A percentile compares a stretch with the other conserved stretches of the same genome.
phyloP scores from a whole-genome alignment of 23 tunicate genomes.

The Trididemnum nubilum region DNA sequence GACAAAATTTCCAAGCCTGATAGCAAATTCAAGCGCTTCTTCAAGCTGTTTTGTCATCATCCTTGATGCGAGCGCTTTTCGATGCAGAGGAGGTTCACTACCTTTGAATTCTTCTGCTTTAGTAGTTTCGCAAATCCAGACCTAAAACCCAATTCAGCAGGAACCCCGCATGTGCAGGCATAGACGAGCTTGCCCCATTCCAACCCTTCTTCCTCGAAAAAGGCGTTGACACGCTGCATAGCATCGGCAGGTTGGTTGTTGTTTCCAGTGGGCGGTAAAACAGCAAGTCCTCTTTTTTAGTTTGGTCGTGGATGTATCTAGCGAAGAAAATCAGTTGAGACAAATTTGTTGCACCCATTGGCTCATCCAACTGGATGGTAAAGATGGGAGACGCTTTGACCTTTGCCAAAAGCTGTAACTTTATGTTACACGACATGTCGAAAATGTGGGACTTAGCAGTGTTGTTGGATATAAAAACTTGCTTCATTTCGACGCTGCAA shows the following conservation, averaged over 20 bases:
- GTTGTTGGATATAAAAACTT: slow-evolving; percentile 41
- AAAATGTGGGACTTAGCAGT: slow-evolving; percentile 31
- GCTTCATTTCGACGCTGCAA: slow-evolving; percentile 11
- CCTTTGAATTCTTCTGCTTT: slow-evolving; percentile 39
- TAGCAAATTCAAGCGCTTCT: slow-evolving; percentile 43
- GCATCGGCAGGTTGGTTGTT: slow-evolving; percentile 51
- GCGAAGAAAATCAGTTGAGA: slow-evolving; percentile 38
- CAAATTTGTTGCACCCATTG: slow-evolving; percentile 38
- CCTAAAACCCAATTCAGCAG: slow-evolving; percentile 44
- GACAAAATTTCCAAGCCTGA: slow-evolving; percentile 41
- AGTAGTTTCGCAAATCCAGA: slow-evolving; percentile 48
- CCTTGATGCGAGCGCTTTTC: slow-evolving; percentile 41
- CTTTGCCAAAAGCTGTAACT: slow-evolving; percentile 30
- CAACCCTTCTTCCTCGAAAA: slow-evolving; percentile 41
- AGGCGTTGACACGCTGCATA: slow-evolving; percentile 49
- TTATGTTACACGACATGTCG: slow-evolving; percentile 51
- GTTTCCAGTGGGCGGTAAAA: too few species aligned
- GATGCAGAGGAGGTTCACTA: slow-evolving; percentile 38
- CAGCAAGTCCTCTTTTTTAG: slow-evolving; percentile 52
- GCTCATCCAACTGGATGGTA: slow-evolving; percentile 47
- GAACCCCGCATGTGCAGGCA: slow-evolving; percentile 47
- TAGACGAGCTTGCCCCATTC: slow-evolving; percentile 38
- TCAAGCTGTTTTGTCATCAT: slow-evolving; percentile 46
- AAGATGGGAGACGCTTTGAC: too few species aligned
- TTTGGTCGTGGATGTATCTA: slow-evolving; percentile 45